Conservation (phyloP, 2,797 vertebrate genomes). For the Periophthalmus magnuspinnatus region DNA sequence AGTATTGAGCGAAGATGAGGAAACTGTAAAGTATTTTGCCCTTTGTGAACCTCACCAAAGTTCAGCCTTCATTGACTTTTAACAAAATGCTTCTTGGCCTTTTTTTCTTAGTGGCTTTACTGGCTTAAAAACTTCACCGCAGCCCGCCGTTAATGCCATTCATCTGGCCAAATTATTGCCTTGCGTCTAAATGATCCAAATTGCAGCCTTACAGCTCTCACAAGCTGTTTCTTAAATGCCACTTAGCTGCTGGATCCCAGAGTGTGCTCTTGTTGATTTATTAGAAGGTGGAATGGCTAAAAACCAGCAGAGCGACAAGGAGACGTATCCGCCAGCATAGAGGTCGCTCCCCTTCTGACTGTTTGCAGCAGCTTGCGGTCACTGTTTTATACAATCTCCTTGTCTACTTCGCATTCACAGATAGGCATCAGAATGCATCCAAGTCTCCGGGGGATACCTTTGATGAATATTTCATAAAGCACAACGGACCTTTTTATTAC, state of each 20-base stretch:
- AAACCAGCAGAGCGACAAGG: slow-evolving; percentile 69
- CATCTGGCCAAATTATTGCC: slow-evolving; percentile 72
- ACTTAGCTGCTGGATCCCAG: slow-evolving; percentile 70
- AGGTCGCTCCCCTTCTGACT: slow-evolving; percentile 65
- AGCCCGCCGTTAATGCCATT: slow-evolving; percentile 62
- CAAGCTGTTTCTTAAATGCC: slow-evolving; percentile 78
- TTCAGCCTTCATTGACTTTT: slow-evolving; percentile 54
- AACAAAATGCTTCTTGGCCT: slow-evolving; percentile 46
- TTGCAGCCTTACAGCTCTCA: slow-evolving; percentile 65
- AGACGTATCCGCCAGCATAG: slow-evolving; percentile 53
- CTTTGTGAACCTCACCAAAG: slow-evolving; percentile 27
- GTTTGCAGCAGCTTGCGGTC: slow-evolving; percentile 45
- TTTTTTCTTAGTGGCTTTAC: slow-evolving; percentile 38
- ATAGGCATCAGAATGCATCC: slow-evolving; percentile 60
- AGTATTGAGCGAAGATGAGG: slow-evolving; percentile 32
- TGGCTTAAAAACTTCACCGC: slow-evolving; percentile 60
- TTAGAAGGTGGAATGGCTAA: slow-evolving; percentile 61
- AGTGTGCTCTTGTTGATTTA: slow-evolving; percentile 71
- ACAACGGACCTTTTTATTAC: slow-evolving; percentile 66
- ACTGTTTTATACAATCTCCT: slow-evolving; percentile 53
- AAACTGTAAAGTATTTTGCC: slow-evolving; percentile 43
- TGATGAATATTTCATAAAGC: slow-evolving; percentile 77
- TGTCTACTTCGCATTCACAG: slow-evolving; percentile 65
- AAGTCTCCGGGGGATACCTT: slow-evolving; percentile 61
- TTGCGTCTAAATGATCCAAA: slow-evolving; percentile 70